Evolutionary conservation across 2,797 vertebrate species (phyloP).

Genomic region (Corythornis leucogaster): DNA sequence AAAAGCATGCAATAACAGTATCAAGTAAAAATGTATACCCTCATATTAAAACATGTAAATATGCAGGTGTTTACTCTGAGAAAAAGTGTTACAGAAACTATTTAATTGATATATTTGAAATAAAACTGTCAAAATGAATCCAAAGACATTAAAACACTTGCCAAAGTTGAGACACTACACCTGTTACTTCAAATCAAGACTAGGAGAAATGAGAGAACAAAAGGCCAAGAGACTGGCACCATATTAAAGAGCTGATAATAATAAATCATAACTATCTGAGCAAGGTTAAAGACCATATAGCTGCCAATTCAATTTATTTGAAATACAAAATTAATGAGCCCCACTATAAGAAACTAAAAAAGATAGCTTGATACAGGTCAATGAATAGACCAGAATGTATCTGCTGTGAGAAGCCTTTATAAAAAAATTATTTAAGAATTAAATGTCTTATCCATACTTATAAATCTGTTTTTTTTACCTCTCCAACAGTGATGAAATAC

Average conservation of each 20-base stretch:
- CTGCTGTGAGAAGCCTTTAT: not conserved
- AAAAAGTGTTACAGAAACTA: not conserved
- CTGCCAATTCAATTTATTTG: not conserved
- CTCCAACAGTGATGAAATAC: not conserved
- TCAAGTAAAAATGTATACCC: not conserved
- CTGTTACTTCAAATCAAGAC: slow-evolving; percentile 35
- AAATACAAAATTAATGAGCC: not conserved
- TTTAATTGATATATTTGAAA: not conserved
- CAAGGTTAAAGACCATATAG: not conserved
- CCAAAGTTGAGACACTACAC: slow-evolving; percentile 10
- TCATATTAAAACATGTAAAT: not conserved
- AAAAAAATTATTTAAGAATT: not conserved
- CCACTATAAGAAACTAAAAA: not conserved
- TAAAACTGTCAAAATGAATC: not conserved
- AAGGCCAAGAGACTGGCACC: not conserved
- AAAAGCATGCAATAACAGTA: not conserved
- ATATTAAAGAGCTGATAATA: not conserved
- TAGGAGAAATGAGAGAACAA: not conserved
- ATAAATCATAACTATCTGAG: not conserved
- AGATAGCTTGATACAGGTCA: not conserved
- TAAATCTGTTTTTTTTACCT: not conserved
- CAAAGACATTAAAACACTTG: not conserved
- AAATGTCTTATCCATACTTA: not conserved
- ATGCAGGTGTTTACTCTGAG: not conserved
- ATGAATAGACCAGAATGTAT: not conserved